Base-by-base conservation (phyloP, 1,140 invertebrate genomes). In the Doryteuthis pealeii region DNA sequence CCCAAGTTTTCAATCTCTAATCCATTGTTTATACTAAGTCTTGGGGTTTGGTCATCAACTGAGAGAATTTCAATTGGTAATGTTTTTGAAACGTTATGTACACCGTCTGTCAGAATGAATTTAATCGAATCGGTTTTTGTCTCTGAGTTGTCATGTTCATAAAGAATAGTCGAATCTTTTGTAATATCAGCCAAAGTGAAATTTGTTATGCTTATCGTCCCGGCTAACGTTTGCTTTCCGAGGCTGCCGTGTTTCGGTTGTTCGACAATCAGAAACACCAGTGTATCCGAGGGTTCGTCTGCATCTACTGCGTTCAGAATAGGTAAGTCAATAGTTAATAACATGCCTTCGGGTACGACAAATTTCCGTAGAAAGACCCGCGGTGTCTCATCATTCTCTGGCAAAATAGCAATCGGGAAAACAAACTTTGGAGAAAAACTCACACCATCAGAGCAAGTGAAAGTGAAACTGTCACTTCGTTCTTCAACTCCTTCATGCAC, bases 321-420 rank as follows among this genome's bases (percentile, higher is more conserved):
- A 3, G 87, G 84, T 18, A 82, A 72, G 76, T 89, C 87, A 71
- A 89, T 87, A 62, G 81, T 84, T 58, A 89, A 79, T 40, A 85
- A 83, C 62, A 82, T 85, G 43, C 89, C 89, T 80, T 89, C 88
- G 76, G 85, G 80, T 8, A 88, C 88, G 35, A 86, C 83, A 72
- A 89, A 88, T 70, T 87, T 84, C 54, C 85, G 74, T 14, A 88
- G 76, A 69, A 79, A 82, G 0, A 89, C 82, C 70, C 86, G 79
- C 15, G 89, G 89, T n/a, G 76, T 79, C 80, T 89, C 88, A 78
- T 90, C 89, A 77, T 89, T 89, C 14, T 78, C 76, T 35, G 88
- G 88, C 70, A 76, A 76, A 54, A 90, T 89, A 12, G 72, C 75
- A 70, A 90, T 80, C 6, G 72, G 72, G 71, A 86, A 88, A 67